phyloP scores from a whole-genome alignment of 1,140 invertebrate species.

The Paramacrobiotus metropolitanus region DNA sequence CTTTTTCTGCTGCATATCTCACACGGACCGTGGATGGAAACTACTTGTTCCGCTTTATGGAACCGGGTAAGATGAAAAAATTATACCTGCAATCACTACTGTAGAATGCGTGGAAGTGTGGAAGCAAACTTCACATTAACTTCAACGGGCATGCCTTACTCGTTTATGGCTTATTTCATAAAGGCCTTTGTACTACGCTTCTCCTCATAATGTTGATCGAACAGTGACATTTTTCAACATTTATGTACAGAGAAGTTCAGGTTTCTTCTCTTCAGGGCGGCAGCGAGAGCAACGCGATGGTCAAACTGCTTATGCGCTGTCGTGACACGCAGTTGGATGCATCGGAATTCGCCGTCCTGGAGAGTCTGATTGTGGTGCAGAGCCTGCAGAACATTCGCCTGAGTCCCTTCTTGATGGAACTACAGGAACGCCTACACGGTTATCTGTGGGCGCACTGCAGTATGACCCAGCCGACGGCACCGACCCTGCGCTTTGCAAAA shows the following conservation, averaged over 20 bases:
- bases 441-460: not conserved
- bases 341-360: not conserved
- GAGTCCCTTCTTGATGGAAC: not conserved
- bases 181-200: no score
- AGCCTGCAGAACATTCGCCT: not conserved
- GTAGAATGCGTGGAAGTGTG: no score
- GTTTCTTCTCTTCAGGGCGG: not conserved
- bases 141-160: no score
- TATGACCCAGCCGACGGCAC: not conserved
- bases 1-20: not conserved
- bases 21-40: not conserved
- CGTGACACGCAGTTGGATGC: constrained; percentile 3
- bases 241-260: no score
- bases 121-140: no score
- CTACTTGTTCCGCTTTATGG: not conserved
- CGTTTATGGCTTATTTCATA: no score
- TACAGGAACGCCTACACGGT: not conserved
- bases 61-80: not conserved
- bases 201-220: no score
- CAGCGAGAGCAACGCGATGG: not conserved
- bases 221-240: no score
- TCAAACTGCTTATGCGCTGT: not conserved
- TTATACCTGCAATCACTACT: not conserved
- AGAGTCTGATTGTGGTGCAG: constrained; percentile 4
- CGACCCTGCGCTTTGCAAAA: not conserved